These are phyloP conservation scores for Bettongia penicillata DNA, from an alignment of 2,113 vertebrate species.

Conservation along the genomic window DNA sequence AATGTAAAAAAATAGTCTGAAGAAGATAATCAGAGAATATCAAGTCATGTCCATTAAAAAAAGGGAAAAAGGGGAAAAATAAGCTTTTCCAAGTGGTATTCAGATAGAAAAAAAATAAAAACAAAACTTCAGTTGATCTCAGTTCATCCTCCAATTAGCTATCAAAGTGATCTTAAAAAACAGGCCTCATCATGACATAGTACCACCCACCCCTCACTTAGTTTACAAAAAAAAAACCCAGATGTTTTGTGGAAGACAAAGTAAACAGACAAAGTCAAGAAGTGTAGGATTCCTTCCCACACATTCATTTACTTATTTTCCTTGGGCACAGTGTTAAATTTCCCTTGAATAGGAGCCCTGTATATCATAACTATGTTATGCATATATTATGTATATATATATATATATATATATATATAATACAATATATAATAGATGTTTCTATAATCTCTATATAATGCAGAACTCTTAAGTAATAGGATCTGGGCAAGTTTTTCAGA, in stretches of 20 bases:
- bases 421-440: too few relatives aligned
- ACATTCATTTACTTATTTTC: not conserved
- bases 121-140: not conserved
- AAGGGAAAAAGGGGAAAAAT: not conserved
- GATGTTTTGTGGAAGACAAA: not conserved
- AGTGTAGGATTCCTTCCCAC: not conserved
- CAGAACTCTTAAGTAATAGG: not conserved
- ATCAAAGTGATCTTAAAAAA: too few relatives aligned
- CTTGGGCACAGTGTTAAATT: not conserved
- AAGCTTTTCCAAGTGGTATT: slow-evolving; percentile 26
- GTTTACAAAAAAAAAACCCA: not conserved
- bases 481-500: not conserved
- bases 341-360: not conserved
- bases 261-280: not conserved
- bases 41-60: not conserved
- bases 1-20: not conserved
- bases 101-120: not conserved
- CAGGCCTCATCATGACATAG: too few relatives aligned
- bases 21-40: not conserved
- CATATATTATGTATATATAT: too few relatives aligned
- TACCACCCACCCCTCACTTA: not conserved
- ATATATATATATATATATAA: too few relatives aligned
- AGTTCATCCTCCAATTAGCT: too few relatives aligned
- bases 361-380: not conserved
- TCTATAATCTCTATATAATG: not conserved